Evolutionary conservation across 2,888 invertebrate species (phyloP).

Genomic region (Drosophila gaucha): DNA sequence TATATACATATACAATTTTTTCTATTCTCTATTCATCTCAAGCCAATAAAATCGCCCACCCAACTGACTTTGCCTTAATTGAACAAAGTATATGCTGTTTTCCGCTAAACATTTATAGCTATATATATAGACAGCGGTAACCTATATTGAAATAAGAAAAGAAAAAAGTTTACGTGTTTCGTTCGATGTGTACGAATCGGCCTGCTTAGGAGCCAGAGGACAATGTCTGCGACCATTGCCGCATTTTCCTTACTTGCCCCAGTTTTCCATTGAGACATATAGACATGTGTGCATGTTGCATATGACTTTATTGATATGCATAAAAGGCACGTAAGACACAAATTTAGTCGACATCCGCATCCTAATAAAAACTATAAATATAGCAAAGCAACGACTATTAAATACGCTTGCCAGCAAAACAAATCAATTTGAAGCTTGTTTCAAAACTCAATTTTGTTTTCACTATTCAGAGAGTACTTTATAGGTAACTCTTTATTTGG

Average conservation of each 20-base stretch:
- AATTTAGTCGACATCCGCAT: slow-evolving; percentile 57
- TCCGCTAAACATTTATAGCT: slow-evolving; percentile 47
- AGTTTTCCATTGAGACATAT: slow-evolving; percentile 36
- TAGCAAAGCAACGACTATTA: slow-evolving; percentile 4
- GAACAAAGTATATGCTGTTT: slow-evolving; percentile 65
- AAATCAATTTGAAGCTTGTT: neutral
- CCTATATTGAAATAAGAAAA: slow-evolving; percentile 16
- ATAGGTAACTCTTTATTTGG: neutral
- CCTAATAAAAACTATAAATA: slow-evolving; percentile 46
- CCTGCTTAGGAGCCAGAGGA: slow-evolving; percentile 36
- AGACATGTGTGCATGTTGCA: slow-evolving; percentile 18
- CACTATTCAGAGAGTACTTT: neutral
- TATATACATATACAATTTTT: no score
- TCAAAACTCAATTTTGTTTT: no score
- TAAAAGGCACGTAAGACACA: slow-evolving; percentile 54
- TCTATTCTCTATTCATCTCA: slow-evolving; percentile 31
- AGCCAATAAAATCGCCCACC: slow-evolving; percentile 60
- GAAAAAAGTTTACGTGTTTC: slow-evolving; percentile 17
- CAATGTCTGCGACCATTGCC: slow-evolving; percentile 34
- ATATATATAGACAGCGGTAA: slow-evolving; percentile 29
- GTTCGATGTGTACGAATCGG: slow-evolving; percentile 40
- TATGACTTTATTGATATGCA: slow-evolving; percentile 71
- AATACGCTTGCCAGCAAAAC: slow-evolving; percentile 22
- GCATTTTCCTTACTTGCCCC: slow-evolving; percentile 54
- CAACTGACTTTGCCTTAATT: slow-evolving; percentile 65